phyloP scores from a whole-genome alignment of 2,888 invertebrate species.

The Orthosia cruda region DNA sequence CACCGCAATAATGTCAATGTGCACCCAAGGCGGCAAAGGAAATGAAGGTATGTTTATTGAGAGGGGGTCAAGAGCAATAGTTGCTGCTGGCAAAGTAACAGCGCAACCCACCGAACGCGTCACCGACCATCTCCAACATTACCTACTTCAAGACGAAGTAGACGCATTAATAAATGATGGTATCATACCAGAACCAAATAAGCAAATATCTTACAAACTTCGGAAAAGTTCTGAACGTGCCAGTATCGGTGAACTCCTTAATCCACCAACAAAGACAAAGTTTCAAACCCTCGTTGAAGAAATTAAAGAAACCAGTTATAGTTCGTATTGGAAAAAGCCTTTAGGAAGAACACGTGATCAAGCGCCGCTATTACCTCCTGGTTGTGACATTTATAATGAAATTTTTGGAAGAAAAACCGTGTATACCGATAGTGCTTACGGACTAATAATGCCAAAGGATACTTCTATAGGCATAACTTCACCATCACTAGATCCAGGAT shows the following conservation, averaged over 20 bases:
- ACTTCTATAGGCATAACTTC: constrained; percentile 66
- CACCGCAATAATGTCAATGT: constrained; percentile 18
- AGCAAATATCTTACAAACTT: background rate
- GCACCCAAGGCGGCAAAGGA: constrained; percentile 73
- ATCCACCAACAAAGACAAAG: constrained; percentile 73
- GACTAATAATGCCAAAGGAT: constrained; percentile 72
- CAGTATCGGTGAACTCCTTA: constrained; percentile 60
- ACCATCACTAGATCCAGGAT: constrained; percentile 50
- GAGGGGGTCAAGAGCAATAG: constrained; percentile 68
- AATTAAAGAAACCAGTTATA: constrained; percentile 15
- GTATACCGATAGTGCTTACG: constrained; percentile 65
- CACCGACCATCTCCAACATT: constrained; percentile 64
- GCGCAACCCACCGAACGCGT: constrained; percentile 63
- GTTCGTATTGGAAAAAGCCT: constrained; percentile 33
- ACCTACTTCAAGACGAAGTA: constrained; percentile 75
- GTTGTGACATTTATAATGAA: constrained; percentile 16
- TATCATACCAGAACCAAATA: constrained; percentile 59
- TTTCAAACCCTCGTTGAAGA: constrained; percentile 65
- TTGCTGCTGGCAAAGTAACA: constrained; percentile 73
- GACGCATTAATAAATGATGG: constrained; percentile 75
- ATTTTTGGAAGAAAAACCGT: constrained; percentile 69
- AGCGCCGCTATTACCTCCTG: constrained; percentile 21
- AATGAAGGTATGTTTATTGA: constrained; percentile 76
- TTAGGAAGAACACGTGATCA: constrained; percentile 14
- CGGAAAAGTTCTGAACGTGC: constrained; percentile 26